Evolutionary conservation across 2,797 vertebrate species (phyloP), one percentile per base, ranked within the genome.

Genomic region (Orientallactaga sibirica): DNA sequence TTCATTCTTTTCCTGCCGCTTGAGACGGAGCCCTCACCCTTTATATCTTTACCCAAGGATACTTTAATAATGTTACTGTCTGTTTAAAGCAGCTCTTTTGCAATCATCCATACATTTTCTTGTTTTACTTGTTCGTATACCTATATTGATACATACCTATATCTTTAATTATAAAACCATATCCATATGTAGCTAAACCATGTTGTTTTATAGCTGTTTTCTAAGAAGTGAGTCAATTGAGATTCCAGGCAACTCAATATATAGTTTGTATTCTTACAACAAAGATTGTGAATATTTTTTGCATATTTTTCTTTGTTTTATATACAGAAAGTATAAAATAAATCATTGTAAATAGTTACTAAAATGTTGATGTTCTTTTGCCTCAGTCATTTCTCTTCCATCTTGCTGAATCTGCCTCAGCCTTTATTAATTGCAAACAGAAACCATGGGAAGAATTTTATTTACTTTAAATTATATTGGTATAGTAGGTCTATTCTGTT

Each of bases 181-280:
- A 58, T 58, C 12, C 15, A 14, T 58, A 58, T 58, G 55, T 58
- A 5, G 7, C 66, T 19, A 73, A 91, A 91, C 76, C 19, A 82
- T 66, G 80, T 88, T 41, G 75, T 92, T 91, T 95, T 48, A 29
- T 48, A 19, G 22, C 73, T 75, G 52, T 8, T 43, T 92, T 88
- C 29, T 88, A 24, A 20, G 43, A 62, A 67, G 7, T 78, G 58
- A 12, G 10, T 79, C 19, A 82, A 79, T 37, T 88, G 52, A 82
- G 70, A 92, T 64, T 48, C 27, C 64, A 70, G 55, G 27, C 25
- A 41, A 79, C 9, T 41, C 66, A 73, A n/a, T 6, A 16, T 15
- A 25, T 4, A 74, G 12, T 93, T 16, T 10, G 90, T 19, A 83
- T 76, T 85, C 29, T 79, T 88, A 2, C 33, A 80, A 43, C 67